phyloP scores from a whole-genome alignment of 2,797 vertebrate species.

The Poecilia velifera region DNA sequence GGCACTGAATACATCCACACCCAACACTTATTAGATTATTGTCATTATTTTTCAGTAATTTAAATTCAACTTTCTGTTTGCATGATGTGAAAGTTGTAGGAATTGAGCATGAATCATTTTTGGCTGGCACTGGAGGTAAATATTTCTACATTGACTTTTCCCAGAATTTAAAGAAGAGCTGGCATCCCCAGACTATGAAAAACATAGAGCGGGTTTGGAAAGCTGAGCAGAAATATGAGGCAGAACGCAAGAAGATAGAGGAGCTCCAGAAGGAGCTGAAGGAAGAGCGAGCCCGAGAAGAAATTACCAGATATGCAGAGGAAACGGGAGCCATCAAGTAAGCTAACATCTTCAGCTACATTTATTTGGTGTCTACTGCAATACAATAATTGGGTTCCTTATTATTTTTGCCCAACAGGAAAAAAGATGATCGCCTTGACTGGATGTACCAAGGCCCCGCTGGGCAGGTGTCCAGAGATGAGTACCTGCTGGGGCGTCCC shows the following conservation, averaged over 20 bases:
- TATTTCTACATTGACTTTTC: conserved; percentile 7
- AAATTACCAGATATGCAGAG: conserved; percentile 91
- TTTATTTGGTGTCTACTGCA: neutral
- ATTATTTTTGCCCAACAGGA: conserved; percentile 75
- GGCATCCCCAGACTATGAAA: conserved; percentile 97
- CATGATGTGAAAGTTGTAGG: neutral
- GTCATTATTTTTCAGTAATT: neutral
- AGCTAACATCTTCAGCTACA: neutral
- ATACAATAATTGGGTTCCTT: neutral
- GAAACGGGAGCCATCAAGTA: conserved; percentile 90
- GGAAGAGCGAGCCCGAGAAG: conserved; percentile 91
- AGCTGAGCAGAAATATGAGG: conserved; percentile 94
- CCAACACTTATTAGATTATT: neutral
- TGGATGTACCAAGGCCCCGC: conserved; percentile 99
- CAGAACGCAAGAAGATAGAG: conserved; percentile 93
- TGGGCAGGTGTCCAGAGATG: conserved; percentile 92
- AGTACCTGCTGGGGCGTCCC: conserved; percentile 93
- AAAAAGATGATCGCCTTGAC: conserved; percentile 93
- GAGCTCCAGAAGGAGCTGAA: conserved; percentile 95
- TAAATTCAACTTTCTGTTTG: neutral
- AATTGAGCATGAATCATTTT: neutral
- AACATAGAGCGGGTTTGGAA: conserved; percentile 99
- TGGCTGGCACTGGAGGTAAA: neutral
- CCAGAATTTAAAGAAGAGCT: conserved; percentile 98
- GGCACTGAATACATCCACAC: neutral